Base-by-base conservation (phyloP, 2,888 invertebrate genomes). In the Petrolisthes cinctipes region DNA sequence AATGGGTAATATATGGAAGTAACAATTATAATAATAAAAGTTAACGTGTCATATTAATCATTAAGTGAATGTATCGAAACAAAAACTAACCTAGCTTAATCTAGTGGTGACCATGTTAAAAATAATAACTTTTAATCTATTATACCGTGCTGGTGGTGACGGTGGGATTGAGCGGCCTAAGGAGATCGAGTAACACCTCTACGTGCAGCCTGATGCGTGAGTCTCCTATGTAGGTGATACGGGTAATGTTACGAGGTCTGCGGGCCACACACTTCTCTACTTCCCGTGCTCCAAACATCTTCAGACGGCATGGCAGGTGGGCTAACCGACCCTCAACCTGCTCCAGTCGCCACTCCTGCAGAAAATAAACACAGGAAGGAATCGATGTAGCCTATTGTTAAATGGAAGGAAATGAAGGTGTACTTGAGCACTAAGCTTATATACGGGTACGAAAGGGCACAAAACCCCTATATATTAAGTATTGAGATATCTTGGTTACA, bases 131-230 rank as follows among this genome's bases (percentile, higher is more conserved):
- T 17, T 37, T 37, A 37, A 51, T 6, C 80, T 17, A 56, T 17
- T 79, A 71, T 17, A 89, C 89, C 85, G 80, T 54, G 23, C 76
- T 57, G 14, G 87, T 87, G 0, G 83, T 85, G 51, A 89, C 80
- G n/a, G 11, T 82, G 51, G 86, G 85, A 7, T 83, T 56, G 4
- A 89, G 87, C 23, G 85, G 80, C 53, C 89, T 79, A 17, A 84
- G 54, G 14, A 85, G 78, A 83, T 89, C 89, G 20, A 89, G 20
- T 4, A 89, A 66, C 4, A 88, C 83, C 80, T 89, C 89, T 3
- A 86, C 83, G 11, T 87, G 80, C 68, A 85, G 80, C 37, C 89
- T 84, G 61, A 89, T 83, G 51, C 89, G 78, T 5, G 89, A 89
- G 83, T 89, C 89, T 7, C 89, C 89, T 0, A 89, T 54, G 76